Evolutionary conservation across 2,113 vertebrate species (phyloP).

Genomic region (Carassius carassius): DNA sequence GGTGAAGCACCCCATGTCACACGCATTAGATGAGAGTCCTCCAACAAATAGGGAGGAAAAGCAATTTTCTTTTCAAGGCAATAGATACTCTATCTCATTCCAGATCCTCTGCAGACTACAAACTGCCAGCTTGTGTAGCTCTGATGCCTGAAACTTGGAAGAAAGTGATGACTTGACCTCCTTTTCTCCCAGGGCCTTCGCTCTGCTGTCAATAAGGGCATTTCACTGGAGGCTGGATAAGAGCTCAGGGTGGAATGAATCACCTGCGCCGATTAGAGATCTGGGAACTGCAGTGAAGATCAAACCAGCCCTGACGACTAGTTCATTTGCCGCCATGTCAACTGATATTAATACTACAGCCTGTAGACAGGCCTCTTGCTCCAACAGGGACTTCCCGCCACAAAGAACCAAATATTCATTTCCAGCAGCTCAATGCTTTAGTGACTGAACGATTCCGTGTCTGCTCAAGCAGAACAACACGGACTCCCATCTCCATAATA

Average conservation of each 20-base stretch:
- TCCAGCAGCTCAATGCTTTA: constrained; percentile 4
- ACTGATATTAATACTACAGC: constrained; percentile 49
- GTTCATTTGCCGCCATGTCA: constrained; percentile 59
- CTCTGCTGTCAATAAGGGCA: constrained; percentile 30
- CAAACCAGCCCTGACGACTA: constrained; percentile 50
- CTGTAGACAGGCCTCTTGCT: constrained; percentile 28
- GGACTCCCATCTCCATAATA: not conserved
- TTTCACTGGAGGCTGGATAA: constrained; percentile 34
- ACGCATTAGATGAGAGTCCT: constrained; percentile 74
- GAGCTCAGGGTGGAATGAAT: constrained; percentile 55
- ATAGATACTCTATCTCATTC: constrained; percentile 77
- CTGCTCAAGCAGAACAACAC: not conserved
- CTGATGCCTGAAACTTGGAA: constrained; percentile 60
- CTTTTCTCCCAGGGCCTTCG: constrained; percentile 4
- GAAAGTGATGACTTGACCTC: constrained; percentile 63
- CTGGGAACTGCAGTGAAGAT: constrained; percentile 52
- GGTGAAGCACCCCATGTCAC: constrained; percentile 65
- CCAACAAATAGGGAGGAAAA: constrained; percentile 70
- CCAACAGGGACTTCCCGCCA: constrained; percentile 54
- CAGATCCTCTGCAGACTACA: constrained; percentile 66
- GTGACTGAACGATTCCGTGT: not conserved
- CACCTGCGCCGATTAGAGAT: constrained; percentile 42
- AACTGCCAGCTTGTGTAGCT: constrained; percentile 48
- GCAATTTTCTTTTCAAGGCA: constrained; percentile 77
- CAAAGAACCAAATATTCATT: constrained; percentile 53